These are phyloP conservation scores for Nomada ferruginata DNA, from an alignment of 2,888 invertebrate species.

Conservation along the genomic window DNA sequence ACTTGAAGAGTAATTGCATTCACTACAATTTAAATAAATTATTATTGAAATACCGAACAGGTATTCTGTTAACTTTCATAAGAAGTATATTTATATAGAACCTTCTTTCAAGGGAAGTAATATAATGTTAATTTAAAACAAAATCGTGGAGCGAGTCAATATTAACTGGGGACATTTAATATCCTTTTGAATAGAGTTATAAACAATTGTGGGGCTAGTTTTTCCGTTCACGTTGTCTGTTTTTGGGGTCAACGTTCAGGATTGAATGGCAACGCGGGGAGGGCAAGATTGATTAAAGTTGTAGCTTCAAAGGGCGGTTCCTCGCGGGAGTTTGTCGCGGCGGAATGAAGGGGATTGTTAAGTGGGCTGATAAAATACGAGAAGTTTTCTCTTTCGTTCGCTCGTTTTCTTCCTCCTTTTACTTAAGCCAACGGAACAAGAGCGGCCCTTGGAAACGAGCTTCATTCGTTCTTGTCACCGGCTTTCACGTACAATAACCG, in stretches of 20 bases:
- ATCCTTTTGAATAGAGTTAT: not conserved
- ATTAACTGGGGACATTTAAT: not conserved
- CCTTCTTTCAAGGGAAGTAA: not conserved
- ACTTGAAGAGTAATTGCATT: too few relatives aligned
- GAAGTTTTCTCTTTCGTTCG: constrained; percentile 57
- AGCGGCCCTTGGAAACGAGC: constrained; percentile 61
- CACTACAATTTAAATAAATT: too few relatives aligned
- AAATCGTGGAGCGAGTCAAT: not conserved
- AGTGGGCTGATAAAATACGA: constrained; percentile 56
- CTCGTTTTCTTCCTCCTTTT: constrained; percentile 24
- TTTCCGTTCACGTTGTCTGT: not conserved
- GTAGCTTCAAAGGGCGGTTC: constrained; percentile 51
- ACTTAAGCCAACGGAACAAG: constrained; percentile 59
- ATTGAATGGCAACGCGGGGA: constrained; percentile 23
- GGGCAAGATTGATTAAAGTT: constrained; percentile 55
- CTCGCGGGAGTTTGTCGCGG: constrained; percentile 46
- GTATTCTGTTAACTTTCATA: too few relatives aligned
- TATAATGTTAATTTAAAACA: not conserved
- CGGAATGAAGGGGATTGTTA: constrained; percentile 56
- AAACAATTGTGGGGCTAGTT: not conserved
- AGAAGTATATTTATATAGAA: too few relatives aligned
- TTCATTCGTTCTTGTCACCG: constrained; percentile 73
- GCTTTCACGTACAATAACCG: constrained; percentile 66
- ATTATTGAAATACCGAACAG: too few relatives aligned
- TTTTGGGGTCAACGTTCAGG: constrained; percentile 33